These are phyloP conservation scores for Pagetopsis macropterus DNA, from an alignment of 2,797 vertebrate genomes.

Conservation along the genomic window DNA sequence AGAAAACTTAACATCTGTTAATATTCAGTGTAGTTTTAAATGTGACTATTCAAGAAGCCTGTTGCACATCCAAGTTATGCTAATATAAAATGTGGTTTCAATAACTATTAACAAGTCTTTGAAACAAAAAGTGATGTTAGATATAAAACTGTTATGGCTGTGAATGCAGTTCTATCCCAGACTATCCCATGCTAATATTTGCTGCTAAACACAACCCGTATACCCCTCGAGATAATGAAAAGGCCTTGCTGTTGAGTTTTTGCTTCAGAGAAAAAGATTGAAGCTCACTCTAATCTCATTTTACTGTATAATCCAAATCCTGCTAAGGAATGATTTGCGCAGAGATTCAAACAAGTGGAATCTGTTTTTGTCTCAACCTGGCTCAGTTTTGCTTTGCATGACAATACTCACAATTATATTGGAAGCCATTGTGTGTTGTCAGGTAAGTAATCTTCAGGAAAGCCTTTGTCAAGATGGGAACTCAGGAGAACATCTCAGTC, in stretches of 20 bases:
- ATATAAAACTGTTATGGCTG: not conserved
- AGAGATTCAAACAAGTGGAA: not conserved
- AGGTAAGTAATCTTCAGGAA: constrained; percentile 31
- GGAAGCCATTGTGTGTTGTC: constrained; percentile 85
- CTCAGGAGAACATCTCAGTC: constrained; percentile 60
- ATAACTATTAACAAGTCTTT: not conserved
- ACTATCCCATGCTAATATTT: constrained; percentile 10
- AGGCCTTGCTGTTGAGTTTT: not conserved
- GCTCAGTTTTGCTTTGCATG: not conserved
- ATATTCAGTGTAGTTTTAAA: not conserved
- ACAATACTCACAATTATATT: constrained; percentile 92
- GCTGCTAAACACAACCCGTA: not conserved
- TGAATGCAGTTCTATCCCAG: not conserved
- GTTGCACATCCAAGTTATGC: not conserved
- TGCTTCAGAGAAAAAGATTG: not conserved
- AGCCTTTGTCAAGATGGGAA: constrained; percentile 31
- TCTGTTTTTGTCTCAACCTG: not conserved
- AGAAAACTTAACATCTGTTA: not conserved
- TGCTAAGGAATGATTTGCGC: not conserved
- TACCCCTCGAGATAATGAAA: not conserved
- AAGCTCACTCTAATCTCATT: not conserved
- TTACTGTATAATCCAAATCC: not conserved
- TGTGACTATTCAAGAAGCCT: not conserved
- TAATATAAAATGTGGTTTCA: not conserved
- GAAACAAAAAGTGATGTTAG: not conserved